Percentiles rank a stretch among this genome's conserved stretches.
These are phyloP conservation scores for Henricia sp. DNA, from an alignment of 53 echinoderm and acorn worm genomes.

Conservation along the genomic window DNA sequence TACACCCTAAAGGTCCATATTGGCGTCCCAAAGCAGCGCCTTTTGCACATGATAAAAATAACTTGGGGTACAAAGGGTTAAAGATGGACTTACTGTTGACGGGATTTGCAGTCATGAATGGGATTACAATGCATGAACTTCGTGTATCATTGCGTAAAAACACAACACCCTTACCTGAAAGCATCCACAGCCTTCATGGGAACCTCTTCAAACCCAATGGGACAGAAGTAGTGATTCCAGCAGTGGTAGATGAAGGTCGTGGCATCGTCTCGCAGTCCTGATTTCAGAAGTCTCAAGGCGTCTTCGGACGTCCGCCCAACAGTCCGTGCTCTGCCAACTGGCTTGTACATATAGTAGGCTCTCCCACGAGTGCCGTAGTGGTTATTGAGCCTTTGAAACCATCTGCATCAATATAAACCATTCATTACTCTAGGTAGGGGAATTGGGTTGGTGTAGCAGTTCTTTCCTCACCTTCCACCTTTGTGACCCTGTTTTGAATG, in stretches of 20 bases:
- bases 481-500: too few relatives aligned
- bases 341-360: slow-evolving; percentile 85
- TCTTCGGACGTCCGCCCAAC: slow-evolving; percentile 71
- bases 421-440: too few relatives aligned
- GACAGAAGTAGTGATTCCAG: slow-evolving; percentile 93
- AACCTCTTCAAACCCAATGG: slow-evolving; percentile 82
- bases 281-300: slow-evolving; percentile 64
- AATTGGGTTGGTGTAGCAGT: too few relatives aligned
- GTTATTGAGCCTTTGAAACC: slow-evolving; percentile 83
- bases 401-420: slow-evolving; percentile 60
- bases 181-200: slow-evolving; percentile 84
- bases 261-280: slow-evolving; percentile 68
- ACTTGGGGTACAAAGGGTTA: too few relatives aligned
- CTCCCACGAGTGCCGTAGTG: slow-evolving; percentile 73
- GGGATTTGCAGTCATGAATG: not conserved
- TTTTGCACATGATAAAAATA: too few relatives aligned
- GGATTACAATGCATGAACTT: too few relatives aligned
- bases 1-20: too few relatives aligned
- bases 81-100: too few relatives aligned
- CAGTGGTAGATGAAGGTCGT: slow-evolving; percentile 87
- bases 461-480: too few relatives aligned
- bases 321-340: slow-evolving; percentile 74
- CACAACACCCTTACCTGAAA: slow-evolving; percentile 66
- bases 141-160: not conserved
- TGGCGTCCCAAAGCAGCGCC: too few relatives aligned